Evolutionary conservation across 2,797 vertebrate species (phyloP).

Genomic region (Tadarida brasiliensis): DNA sequence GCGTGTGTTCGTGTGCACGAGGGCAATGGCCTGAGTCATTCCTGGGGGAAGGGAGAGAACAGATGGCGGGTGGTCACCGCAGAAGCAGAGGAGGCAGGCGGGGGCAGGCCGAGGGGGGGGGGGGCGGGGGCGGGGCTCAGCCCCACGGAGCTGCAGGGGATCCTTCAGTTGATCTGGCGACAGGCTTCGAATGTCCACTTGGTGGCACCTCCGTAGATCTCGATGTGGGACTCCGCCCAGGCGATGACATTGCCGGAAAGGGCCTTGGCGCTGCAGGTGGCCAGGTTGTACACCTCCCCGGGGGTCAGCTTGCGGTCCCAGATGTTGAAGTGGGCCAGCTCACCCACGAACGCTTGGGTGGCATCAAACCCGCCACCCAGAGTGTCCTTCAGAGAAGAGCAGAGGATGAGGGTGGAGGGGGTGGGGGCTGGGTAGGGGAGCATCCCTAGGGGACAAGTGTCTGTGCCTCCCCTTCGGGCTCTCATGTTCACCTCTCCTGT

Average conservation of each 20-base stretch:
- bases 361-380: constrained; percentile 97
- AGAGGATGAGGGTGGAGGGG: not conserved
- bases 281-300: constrained; percentile 94
- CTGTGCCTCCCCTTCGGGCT: not conserved
- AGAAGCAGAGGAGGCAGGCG: constrained; percentile 71
- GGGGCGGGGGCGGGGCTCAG: not conserved
- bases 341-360: constrained; percentile 96
- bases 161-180: constrained; percentile 93
- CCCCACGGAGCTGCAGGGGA: constrained; percentile 59
- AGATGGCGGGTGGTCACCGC: constrained; percentile 89
- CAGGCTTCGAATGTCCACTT: constrained; percentile 98
- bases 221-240: constrained; percentile 95
- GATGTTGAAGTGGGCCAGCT: constrained; percentile 96
- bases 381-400: constrained; percentile 90
- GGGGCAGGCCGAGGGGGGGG: not conserved
- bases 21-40: constrained; percentile 73
- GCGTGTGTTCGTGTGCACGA: not conserved
- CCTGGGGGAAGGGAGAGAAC: constrained; percentile 74
- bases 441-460: too few relatives aligned
- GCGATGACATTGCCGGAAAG: constrained; percentile 94
- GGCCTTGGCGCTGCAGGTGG: constrained; percentile 95
- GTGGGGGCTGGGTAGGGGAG: not conserved
- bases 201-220: constrained; percentile 95
- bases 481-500: not conserved
- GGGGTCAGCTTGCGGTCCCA: constrained; percentile 96